Percentiles rank a stretch among this genome's conserved stretches.
Evolutionary conservation across 2,888 invertebrate species (phyloP).

Genomic region (Parochlus steinenii): DNA sequence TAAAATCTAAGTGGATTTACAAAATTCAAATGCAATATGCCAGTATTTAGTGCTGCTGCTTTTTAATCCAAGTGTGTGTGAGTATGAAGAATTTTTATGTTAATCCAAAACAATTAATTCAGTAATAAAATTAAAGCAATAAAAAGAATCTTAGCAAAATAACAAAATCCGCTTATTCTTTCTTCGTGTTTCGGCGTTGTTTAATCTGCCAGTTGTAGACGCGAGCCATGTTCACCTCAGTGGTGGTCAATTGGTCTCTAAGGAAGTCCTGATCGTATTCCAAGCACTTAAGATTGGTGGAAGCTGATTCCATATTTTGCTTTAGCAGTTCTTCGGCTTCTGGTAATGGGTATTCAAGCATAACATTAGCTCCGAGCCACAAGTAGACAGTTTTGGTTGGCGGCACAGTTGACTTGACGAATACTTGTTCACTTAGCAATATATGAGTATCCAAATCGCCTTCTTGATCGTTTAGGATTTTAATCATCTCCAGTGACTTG

Average conservation of each 20-base stretch:
- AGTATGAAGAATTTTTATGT: too few relatives aligned
- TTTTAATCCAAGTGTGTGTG: too few relatives aligned
- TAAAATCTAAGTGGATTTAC: too few relatives aligned
- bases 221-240: constrained; percentile 97
- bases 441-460: constrained; percentile 76
- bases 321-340: constrained; percentile 74
- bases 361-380: constrained; percentile 85
- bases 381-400: constrained; percentile 78
- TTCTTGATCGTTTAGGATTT: constrained; percentile 66
- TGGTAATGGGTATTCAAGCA: constrained; percentile 87
- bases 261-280: constrained; percentile 57
- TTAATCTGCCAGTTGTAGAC: constrained; percentile 98
- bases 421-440: constrained; percentile 83
- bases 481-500: constrained; percentile 80
- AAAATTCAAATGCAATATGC: too few relatives aligned
- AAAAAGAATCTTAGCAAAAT: too few relatives aligned
- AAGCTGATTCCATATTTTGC: constrained; percentile 71
- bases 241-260: constrained; percentile 94
- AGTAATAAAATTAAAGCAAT: too few relatives aligned
- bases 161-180: too few relatives aligned
- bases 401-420: constrained; percentile 63
- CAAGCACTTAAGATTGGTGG: constrained; percentile 64
- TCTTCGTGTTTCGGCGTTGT: constrained; percentile 59
- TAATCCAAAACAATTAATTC: too few relatives aligned
- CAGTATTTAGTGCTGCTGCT: too few relatives aligned